A percentile compares a stretch with the other conserved stretches of the same genome.
These are phyloP conservation scores for Halcyon leucocephala DNA, from an alignment of 2,797 vertebrate genomes.

Conservation along the genomic window DNA sequence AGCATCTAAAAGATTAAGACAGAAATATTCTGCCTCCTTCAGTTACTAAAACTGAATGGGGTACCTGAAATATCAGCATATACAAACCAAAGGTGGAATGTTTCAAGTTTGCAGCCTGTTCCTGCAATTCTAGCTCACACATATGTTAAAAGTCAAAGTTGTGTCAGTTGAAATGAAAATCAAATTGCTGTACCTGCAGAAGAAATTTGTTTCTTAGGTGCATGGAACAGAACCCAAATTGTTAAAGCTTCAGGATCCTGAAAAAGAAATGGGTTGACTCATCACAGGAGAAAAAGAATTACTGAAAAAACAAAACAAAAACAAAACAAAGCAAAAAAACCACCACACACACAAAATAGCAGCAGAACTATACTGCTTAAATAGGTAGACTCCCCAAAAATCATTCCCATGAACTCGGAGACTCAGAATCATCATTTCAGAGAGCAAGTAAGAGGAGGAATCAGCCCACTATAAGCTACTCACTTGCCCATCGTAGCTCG, in stretches of 20 bases:
- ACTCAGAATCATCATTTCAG: background rate
- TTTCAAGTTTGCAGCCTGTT: background rate
- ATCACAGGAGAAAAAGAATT: background rate
- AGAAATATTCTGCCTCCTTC: background rate
- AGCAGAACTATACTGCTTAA: background rate
- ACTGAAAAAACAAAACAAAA: background rate
- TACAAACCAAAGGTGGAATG: background rate
- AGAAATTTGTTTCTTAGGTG: constrained; percentile 84
- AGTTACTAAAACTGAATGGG: background rate
- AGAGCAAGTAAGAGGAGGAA: background rate
- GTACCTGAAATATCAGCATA: background rate
- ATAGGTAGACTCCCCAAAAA: background rate
- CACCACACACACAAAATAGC: background rate
- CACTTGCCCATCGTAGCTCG: constrained; percentile 88
- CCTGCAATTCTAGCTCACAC: background rate
- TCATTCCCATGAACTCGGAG: background rate
- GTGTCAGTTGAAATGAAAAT: background rate
- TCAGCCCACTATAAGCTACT: background rate
- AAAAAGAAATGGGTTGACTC: background rate
- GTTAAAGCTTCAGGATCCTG: constrained; percentile 72
- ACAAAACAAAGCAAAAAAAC: background rate
- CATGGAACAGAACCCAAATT: constrained; percentile 93
- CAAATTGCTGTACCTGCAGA: constrained; percentile 83
- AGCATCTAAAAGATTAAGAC: background rate
- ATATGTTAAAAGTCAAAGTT: background rate